Base-by-base conservation (phyloP, 2,113 vertebrate genomes). In the Aptenodytes forsteri region DNA sequence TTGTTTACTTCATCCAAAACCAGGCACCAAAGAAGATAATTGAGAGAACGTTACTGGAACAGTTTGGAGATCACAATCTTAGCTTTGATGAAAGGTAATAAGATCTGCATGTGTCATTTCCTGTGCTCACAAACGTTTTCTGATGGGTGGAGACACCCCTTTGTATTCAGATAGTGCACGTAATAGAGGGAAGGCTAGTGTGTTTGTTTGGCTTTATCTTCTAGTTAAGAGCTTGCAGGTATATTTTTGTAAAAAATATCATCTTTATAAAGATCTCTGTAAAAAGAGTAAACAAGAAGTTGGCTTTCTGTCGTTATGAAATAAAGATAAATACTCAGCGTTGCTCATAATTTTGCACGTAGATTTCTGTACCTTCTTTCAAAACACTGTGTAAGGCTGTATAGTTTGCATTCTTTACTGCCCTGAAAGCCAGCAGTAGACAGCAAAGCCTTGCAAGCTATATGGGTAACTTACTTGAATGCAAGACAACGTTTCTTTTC, bases 1-100 rank as follows among this genome's bases (percentile, higher is more conserved):
- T 99, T 30, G 99, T 99, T 62, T 99, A 99, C 98, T 99, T 99
- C 95, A 99, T 99, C 95, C 99, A 99, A 86, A 99, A 99, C 96
- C 99, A 99, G 94, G 99, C 99, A 3, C 99, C 99, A 77, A 99
- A 99, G 98, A 99, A 99, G 98, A 99, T 99, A 96, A 98, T 99
- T 96, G 99, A 99, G 97, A 99, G 99, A 94, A 99, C 99, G 8
- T 98, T 99, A 86, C 98, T 99, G 94, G 99, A 99, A 73, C 99
- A 99, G 97, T 99, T 99, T 94, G 99, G 98, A 26, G 99, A 99
- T 98, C 98, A 99, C 93, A 99, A 99, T 98, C 98, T 99, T 93
- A 99, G 99, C 94, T 99, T 99, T 94, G 99, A 99, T 96, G 99
- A 99, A 97, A 98, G 99, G 99, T 99, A 98, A 78, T 83, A 91